A percentile compares a stretch with the other conserved stretches of the same genome.
phyloP scores from a whole-genome alignment of 1,140 invertebrate species.

The Nebria ingens region DNA sequence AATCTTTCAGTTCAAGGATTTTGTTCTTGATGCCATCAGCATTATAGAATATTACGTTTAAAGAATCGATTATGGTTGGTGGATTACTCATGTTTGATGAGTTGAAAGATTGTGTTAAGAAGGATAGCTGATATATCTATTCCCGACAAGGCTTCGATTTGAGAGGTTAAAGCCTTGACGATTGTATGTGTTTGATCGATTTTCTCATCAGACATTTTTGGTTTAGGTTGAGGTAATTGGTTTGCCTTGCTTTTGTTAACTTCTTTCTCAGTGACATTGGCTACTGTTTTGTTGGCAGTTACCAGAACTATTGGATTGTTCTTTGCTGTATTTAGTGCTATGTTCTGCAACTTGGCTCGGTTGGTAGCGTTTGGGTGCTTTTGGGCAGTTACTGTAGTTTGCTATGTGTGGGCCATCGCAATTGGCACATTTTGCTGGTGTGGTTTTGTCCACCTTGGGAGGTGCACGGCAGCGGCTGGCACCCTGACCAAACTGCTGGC shows the following conservation, averaged over 20 bases:
- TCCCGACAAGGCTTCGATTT: background rate
- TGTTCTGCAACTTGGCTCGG: background rate
- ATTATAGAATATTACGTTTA: background rate
- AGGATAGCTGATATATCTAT: background rate
- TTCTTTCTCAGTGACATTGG: too few relatives aligned
- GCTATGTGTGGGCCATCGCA: background rate
- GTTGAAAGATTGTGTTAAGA: too few relatives aligned
- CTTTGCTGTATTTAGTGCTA: background rate
- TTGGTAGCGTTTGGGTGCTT: background rate
- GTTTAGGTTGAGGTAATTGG: background rate
- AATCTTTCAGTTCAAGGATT: background rate
- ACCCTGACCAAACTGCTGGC: conserved; percentile 20
- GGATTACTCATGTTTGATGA: background rate
- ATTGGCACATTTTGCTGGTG: background rate
- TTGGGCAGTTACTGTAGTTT: background rate
- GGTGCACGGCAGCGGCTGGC: conserved; percentile 11
- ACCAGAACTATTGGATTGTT: background rate
- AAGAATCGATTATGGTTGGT: background rate
- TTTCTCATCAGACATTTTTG: background rate
- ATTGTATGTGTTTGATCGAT: background rate
- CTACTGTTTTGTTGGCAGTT: too few relatives aligned
- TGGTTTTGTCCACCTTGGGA: conserved; percentile 13
- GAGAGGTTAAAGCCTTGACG: background rate
- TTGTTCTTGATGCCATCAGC: background rate
- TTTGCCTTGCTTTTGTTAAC: background rate